Percentiles rank a stretch among this genome's conserved stretches.
Conservation (phyloP, 1,140 invertebrate genomes). For the Heliconius hermathena region DNA sequence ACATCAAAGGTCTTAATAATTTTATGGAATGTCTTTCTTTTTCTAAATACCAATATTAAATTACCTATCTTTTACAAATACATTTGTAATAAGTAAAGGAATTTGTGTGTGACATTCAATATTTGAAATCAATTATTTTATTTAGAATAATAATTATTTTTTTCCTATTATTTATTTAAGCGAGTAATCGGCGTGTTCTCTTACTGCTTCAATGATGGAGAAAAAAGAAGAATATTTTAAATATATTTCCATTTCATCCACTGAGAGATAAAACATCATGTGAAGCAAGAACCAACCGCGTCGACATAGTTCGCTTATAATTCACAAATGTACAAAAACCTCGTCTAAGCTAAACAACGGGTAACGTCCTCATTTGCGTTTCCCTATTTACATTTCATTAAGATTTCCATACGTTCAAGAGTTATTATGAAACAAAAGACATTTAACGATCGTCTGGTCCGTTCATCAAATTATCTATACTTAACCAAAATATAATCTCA, state of each 20-base stretch:
- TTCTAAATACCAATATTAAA: constrained; percentile 43
- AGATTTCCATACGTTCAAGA: neutral
- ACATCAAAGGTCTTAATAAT: constrained; percentile 50
- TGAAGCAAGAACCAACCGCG: neutral
- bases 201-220: too few relatives aligned
- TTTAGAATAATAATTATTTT: neutral
- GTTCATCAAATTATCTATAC: constrained; percentile 25
- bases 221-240: neutral
- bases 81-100: neutral
- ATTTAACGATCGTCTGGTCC: constrained; percentile 18
- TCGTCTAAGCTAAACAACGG: neutral
- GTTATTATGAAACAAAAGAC: constrained; percentile 10
- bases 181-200: too few relatives aligned
- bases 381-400: constrained; percentile 5
- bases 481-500: constrained; percentile 29
- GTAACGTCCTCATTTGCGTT: neutral
- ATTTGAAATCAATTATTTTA: neutral
- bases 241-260: neutral
- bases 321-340: neutral
- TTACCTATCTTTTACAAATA: constrained; percentile 16
- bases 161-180: too few relatives aligned
- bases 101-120: neutral
- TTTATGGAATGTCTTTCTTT: constrained; percentile 42
- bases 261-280: neutral
- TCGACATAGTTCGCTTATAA: neutral